Percentiles rank a stretch among this genome's conserved stretches.
These are phyloP conservation scores for Lagorchestes hirsutus DNA, from an alignment of 2,797 vertebrate species.

Conservation along the genomic window DNA sequence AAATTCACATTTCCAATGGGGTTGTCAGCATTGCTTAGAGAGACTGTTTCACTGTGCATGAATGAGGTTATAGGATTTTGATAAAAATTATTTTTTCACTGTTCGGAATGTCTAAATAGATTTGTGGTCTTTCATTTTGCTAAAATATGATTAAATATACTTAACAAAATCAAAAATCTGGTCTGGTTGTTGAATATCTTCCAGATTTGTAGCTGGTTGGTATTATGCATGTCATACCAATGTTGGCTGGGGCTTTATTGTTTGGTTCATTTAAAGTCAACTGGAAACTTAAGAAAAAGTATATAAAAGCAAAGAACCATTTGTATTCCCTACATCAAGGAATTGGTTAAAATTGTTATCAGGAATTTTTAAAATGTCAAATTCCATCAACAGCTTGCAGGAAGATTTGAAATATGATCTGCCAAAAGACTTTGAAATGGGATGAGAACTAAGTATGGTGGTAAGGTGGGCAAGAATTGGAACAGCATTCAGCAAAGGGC, in stretches of 20 bases:
- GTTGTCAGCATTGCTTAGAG: slow-evolving; percentile 56
- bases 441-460: neutral
- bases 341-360: slow-evolving; percentile 49
- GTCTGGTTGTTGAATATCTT: slow-evolving; percentile 68
- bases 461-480: neutral
- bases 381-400: neutral
- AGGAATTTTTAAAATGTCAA: slow-evolving; percentile 51
- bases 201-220: slow-evolving; percentile 77
- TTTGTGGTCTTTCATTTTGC: slow-evolving; percentile 73
- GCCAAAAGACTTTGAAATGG: neutral
- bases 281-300: slow-evolving; percentile 26
- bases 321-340: slow-evolving; percentile 28
- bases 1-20: slow-evolving; percentile 4
- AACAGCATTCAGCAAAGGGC: neutral
- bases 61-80: slow-evolving; percentile 68
- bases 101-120: slow-evolving; percentile 72
- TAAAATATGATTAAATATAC: slow-evolving; percentile 73
- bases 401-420: slow-evolving; percentile 31
- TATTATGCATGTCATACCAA: slow-evolving; percentile 51
- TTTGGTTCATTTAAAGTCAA: slow-evolving; percentile 52
- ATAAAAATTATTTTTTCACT: slow-evolving; percentile 75
- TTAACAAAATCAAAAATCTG: slow-evolving; percentile 68
- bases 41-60: slow-evolving; percentile 51
- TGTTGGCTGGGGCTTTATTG: slow-evolving; percentile 27
- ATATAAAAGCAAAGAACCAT: slow-evolving; percentile 59